Evolutionary conservation across 2,113 vertebrate species (phyloP), one percentile per base, ranked within the genome.

Genomic region (Cheilinus undulatus): DNA sequence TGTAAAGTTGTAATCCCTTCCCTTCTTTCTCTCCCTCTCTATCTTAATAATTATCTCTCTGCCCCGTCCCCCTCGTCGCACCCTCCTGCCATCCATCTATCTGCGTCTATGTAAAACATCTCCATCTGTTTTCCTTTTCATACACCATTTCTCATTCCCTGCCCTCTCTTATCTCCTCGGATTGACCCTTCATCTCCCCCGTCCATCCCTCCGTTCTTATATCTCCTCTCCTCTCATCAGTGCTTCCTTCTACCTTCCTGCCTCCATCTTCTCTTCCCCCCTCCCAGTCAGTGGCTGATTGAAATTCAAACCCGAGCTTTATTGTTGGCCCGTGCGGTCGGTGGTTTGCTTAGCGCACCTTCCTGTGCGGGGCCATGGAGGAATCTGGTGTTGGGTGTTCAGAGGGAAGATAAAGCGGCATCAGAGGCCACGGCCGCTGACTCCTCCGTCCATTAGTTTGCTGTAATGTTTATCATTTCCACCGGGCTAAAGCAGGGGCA

Each of bases 11-110:
- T 90, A 85, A 89, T 89, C 88, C 74, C 46, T 73, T 75, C 48
- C 71, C 74, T 59, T 63, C 70, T 84, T 84, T 81, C 72, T 85
- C 77, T 78, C 62, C 48, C 64, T 43, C 86, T 80, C 62, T 91
- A 92, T 93, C 92, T 90, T 80, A 53, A 71, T 87, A 86, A 91
- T 93, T 91, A 91, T 92, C 92, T 93, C 82, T 90, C 66, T 64
- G 49, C 88, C 83, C 76, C 62, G 82, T 91, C 87, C 89, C 42
- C 78, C 61, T 76, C 52, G 57, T 82, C 56, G 61, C 76, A 50
- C 70, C 78, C 68, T 17, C 70, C 84, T 74, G 77, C 84, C 88
- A 88, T 84, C 87, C 79, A 72, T 81, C 86, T 79, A 87, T 83
- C 80, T 79, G 74, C 80, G 78, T 81, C 80, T 83, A 91, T 92